These are phyloP conservation scores for Chouioia cunea DNA, from an alignment of 2,888 invertebrate species.

Conservation along the genomic window DNA sequence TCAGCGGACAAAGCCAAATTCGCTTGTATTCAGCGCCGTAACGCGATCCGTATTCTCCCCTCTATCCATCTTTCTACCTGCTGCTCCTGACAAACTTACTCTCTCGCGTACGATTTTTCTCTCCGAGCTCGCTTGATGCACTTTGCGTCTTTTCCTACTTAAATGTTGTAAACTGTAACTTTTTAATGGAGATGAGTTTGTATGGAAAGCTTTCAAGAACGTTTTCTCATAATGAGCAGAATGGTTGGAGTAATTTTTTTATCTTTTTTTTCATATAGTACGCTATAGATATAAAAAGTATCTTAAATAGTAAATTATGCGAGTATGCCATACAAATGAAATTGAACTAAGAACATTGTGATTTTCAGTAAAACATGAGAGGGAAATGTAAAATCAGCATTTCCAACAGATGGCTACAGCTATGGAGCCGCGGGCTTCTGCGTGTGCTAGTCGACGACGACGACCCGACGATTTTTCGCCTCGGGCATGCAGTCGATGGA, in stretches of 20 bases:
- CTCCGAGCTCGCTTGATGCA: conserved; percentile 3
- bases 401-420: conserved; percentile 66
- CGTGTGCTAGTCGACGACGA: conserved; percentile 44
- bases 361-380: conserved; percentile 15
- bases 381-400: conserved; percentile 62
- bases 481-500: conserved; percentile 65
- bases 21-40: conserved; percentile 41
- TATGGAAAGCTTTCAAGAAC: too few species aligned
- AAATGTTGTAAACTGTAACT: too few species aligned
- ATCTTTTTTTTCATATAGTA: too few species aligned
- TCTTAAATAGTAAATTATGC: too few species aligned
- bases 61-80: conserved; percentile 3
- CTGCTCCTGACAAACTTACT: conserved; percentile 28
- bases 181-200: too few species aligned
- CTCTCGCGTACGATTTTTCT: conserved; percentile 6
- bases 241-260: too few species aligned
- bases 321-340: too few species aligned
- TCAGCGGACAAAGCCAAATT: conserved; percentile 55
- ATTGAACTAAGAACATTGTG: too few species aligned
- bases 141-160: background rate
- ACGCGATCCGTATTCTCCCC: conserved; percentile 25
- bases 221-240: too few species aligned
- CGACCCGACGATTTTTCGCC: conserved; percentile 66
- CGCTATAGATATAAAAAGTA: too few species aligned
- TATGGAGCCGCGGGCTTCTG: conserved; percentile 64